Percentiles rank a stretch among this genome's conserved stretches.
phyloP scores from a whole-genome alignment of 2,888 invertebrate genomes.

The Lasioglossum malachurum region DNA sequence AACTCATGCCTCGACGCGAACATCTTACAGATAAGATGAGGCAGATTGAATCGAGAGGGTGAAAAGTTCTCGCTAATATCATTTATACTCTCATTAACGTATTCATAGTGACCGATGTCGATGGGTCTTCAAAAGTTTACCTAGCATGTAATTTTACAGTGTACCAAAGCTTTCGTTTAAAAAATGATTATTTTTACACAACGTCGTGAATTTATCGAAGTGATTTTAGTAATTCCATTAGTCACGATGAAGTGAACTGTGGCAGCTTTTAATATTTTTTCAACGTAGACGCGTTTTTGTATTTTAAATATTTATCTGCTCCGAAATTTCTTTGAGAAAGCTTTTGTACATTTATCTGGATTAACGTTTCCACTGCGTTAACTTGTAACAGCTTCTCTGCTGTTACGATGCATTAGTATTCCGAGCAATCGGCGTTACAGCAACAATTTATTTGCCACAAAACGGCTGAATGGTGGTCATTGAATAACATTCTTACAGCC shows the following conservation, averaged over 20 bases:
- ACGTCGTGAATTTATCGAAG: too few species aligned
- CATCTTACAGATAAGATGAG: background rate
- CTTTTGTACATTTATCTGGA: background rate
- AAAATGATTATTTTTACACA: too few species aligned
- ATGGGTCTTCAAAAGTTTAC: too few species aligned
- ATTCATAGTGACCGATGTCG: background rate
- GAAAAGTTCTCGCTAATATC: background rate
- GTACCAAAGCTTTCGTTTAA: background rate
- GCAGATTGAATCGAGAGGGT: background rate
- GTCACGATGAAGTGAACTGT: too few species aligned
- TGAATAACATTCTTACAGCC: slow-evolving; percentile 4
- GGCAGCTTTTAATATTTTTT: background rate
- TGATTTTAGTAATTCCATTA: background rate
- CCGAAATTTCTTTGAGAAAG: background rate
- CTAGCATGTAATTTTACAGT: background rate
- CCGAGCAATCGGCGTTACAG: background rate
- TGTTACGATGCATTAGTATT: background rate
- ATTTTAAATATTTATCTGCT: background rate
- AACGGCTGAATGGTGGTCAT: background rate
- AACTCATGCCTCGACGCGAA: background rate
- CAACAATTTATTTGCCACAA: background rate
- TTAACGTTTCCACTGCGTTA: background rate
- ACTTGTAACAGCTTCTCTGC: background rate
- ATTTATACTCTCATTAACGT: background rate
- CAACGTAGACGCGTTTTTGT: background rate